Evolutionary conservation across 2,113 vertebrate species (phyloP).

Genomic region (Gavia stellata): DNA sequence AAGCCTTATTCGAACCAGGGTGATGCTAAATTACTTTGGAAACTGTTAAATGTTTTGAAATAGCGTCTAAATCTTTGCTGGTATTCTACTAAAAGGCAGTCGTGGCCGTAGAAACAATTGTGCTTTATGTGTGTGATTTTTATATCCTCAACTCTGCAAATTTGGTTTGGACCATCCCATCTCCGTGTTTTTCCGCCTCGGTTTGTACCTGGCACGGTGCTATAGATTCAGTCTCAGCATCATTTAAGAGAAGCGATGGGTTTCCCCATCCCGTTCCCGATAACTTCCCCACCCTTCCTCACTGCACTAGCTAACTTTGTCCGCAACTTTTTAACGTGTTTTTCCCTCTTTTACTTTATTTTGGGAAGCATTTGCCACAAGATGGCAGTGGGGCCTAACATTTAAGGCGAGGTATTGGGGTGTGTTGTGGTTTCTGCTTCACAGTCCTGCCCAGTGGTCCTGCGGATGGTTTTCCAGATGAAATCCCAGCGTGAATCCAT

Average conservation of each 20-base stretch:
- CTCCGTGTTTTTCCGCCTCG: rapidly evolving
- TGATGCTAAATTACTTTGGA: rapidly evolving
- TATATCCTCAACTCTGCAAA: neutral
- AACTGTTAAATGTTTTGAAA: neutral
- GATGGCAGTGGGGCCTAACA: conserved; percentile 62
- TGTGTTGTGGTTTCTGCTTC: neutral
- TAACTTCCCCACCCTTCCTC: neutral
- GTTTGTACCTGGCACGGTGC: rapidly evolving
- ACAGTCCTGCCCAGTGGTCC: neutral
- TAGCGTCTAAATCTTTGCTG: rapidly evolving
- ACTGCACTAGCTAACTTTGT: neutral
- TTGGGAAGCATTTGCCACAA: conserved; percentile 44
- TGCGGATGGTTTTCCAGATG: neutral
- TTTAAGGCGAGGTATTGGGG: neutral
- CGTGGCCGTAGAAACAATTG: rapidly evolving
- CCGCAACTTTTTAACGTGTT: neutral
- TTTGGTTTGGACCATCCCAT: rapidly evolving
- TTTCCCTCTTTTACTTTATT: neutral
- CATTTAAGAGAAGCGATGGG: rapidly evolving
- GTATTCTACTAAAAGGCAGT: neutral
- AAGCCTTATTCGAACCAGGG: neutral
- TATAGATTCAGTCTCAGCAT: neutral
- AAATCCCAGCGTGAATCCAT: neutral
- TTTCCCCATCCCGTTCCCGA: neutral
- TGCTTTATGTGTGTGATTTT: neutral